A percentile compares a stretch with the other conserved stretches of the same genome.
Conservation (phyloP, 1,140 invertebrate genomes). For the Magallana gigas region DNA sequence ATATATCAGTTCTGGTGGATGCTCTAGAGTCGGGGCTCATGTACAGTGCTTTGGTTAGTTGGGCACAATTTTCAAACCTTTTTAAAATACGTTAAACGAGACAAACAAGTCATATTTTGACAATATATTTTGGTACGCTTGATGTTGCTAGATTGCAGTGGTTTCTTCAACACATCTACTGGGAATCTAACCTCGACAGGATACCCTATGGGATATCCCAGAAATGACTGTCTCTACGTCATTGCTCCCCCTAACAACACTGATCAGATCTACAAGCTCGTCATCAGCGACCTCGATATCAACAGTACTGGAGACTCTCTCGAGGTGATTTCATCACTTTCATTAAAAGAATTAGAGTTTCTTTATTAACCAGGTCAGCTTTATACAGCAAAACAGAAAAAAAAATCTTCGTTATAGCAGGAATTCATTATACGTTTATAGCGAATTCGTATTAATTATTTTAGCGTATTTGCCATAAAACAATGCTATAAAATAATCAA, state of each 20-base stretch:
- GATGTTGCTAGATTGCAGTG: neutral
- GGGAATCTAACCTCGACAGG: constrained; percentile 37
- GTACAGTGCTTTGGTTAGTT: constrained; percentile 45
- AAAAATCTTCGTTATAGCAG: too few relatives aligned
- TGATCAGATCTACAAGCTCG: constrained; percentile 1
- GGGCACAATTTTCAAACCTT: neutral
- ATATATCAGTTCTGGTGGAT: constrained; percentile 13
- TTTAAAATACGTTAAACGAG: neutral
- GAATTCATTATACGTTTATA: too few relatives aligned
- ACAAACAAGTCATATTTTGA: too few relatives aligned
- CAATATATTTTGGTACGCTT: too few relatives aligned
- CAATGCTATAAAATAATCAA: too few relatives aligned
- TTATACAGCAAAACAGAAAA: too few relatives aligned
- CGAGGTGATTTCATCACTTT: constrained; percentile 2
- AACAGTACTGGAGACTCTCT: constrained; percentile 19
- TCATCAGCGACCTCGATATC: constrained; percentile 36
- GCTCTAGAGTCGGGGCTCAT: neutral
- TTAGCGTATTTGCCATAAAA: too few relatives aligned
- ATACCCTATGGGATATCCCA: constrained; percentile 29
- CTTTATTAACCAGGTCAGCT: too few relatives aligned
- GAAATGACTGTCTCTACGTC: constrained; percentile 36
- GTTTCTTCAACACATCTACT: neutral
- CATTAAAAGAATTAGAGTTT: too few relatives aligned
- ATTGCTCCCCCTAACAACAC: constrained; percentile 18
- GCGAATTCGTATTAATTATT: too few relatives aligned